Conservation (phyloP, 2,113 vertebrate genomes). For the Cryptotis parvus region DNA sequence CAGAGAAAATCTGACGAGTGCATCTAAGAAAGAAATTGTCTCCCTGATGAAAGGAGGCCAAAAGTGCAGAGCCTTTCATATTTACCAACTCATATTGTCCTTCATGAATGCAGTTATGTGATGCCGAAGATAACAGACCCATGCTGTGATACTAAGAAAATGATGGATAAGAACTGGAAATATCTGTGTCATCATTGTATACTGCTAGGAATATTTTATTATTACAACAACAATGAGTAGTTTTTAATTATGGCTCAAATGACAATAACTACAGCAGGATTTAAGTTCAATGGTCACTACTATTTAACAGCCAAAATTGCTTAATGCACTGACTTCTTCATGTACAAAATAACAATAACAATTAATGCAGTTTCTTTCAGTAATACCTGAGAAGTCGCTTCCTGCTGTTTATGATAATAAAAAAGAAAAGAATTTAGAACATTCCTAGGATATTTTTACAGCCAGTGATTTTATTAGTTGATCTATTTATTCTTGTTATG, state of each 20-base stretch:
- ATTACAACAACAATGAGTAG: neutral
- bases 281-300: neutral
- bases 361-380: neutral
- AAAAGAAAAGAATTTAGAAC: neutral
- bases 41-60: neutral
- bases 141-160: neutral
- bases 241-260: neutral
- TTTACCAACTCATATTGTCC: no score
- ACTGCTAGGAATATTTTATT: neutral
- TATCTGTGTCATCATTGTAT: neutral
- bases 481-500: neutral
- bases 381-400: neutral
- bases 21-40: neutral
- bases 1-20: neutral
- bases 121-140: neutral
- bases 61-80: neutral
- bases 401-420: neutral
- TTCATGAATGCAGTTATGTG: neutral
- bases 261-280: neutral
- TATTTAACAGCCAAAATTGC: neutral
- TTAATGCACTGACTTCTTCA: neutral
- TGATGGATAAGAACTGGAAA: neutral
- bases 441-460: neutral
- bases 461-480: neutral
- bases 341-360: neutral